Conservation (phyloP, 2,888 invertebrate genomes). For the Pachliopta kotzebuea region DNA sequence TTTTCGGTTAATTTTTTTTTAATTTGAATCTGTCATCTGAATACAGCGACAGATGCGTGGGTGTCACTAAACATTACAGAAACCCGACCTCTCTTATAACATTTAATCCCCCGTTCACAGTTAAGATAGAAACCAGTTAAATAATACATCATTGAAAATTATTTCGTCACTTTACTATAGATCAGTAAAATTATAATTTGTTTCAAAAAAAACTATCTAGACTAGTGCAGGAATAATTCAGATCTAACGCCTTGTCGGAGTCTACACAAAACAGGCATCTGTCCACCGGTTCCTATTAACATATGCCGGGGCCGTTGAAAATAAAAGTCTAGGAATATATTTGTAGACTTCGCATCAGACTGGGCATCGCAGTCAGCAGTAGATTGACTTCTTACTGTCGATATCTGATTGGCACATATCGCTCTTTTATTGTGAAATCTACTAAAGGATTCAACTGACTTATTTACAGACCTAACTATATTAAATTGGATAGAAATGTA, state of each 20-base stretch:
- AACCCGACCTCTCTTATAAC: constrained; percentile 7
- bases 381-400: constrained; percentile 18
- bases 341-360: neutral
- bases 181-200: too few relatives aligned
- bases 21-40: constrained; percentile 15
- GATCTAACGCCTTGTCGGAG: constrained; percentile 8
- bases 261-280: constrained; percentile 16
- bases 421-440: constrained; percentile 5
- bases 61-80: constrained; percentile 17
- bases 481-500: too few relatives aligned
- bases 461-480: neutral
- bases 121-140: constrained; percentile 22
- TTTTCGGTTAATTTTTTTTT: too few relatives aligned
- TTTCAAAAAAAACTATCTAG: too few relatives aligned
- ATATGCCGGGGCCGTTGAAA: constrained; percentile 15
- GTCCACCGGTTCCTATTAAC: constrained; percentile 14
- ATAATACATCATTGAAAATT: constrained; percentile 6
- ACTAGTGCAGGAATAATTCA: neutral
- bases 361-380: constrained; percentile 2
- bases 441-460: neutral
- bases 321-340: constrained; percentile 21
- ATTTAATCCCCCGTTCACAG: constrained; percentile 16
- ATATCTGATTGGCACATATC: constrained; percentile 17
- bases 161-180: neutral
- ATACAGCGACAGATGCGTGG: constrained; percentile 11